Evolutionary conservation across 2,888 invertebrate genomes (phyloP), one percentile per base, ranked within the genome.

Genomic region (Pachycephus smyrnensis): DNA sequence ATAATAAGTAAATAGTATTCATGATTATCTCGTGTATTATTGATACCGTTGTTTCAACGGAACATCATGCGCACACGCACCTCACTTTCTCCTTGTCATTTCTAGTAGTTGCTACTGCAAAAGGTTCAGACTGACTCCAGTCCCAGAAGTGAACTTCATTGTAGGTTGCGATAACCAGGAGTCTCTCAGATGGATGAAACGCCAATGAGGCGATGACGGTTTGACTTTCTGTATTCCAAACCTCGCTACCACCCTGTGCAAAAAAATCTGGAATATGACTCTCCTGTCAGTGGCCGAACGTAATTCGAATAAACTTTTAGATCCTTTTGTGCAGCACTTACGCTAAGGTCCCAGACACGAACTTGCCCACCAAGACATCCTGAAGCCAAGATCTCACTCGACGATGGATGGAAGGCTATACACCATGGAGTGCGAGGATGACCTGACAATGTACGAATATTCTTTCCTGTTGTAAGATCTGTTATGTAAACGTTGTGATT

Each of bases 371-470:
- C 97, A 1, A 98, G 93, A 90, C 97, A 98, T 1, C 97, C 97
- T 1, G 97, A 96, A 36, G 97, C 97, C 73, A 98, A 93, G 75
- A 98, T 95, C 87, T 97, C 95, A 88, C 96, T 95, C 79, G 95
- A 96, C 11, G 95, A 95, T 0, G 97, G 97, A 92, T 97, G 97
- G 91, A 97, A 98, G 71, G 96, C 96, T 76, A 97, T 94, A 88
- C 97, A 97, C 98, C 98, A 98, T 1, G 97, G 97, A 23, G 97
- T 97, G 68, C 97, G 93, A 2, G 97, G 97, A 92, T 98, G 97
- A 0, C 97, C 97, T 68, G 94, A 94, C 77, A 97, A 91, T 69
- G 95, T 96, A 85, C 95, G 94, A 35, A 96, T 94, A 88, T 96
- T 95, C 89, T 95, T 95, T 0, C 97, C 97, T 86, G 94, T 96